These are phyloP conservation scores for Cataglyphis hispanica DNA, from an alignment of 1,140 invertebrate species.

Conservation along the genomic window DNA sequence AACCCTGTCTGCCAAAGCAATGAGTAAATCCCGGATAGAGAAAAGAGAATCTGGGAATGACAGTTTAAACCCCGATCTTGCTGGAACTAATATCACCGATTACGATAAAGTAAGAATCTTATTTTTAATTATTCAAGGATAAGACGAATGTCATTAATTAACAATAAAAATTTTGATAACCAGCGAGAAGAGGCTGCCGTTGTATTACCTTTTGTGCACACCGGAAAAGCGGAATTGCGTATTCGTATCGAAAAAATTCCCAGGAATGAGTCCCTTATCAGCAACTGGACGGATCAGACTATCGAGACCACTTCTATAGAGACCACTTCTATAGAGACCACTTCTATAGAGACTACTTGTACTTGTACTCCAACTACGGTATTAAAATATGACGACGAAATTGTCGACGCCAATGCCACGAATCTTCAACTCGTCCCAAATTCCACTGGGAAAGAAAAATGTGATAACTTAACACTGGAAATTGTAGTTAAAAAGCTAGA, in stretches of 20 bases:
- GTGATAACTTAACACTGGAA: not conserved
- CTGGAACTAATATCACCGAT: not conserved
- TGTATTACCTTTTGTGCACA: conserved; percentile 29
- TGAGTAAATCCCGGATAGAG: conserved; percentile 12
- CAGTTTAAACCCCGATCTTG: not conserved
- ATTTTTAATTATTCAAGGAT: not conserved
- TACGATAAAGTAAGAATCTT: not conserved
- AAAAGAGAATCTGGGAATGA: conserved; percentile 27
- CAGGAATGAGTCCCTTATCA: conserved; percentile 30
- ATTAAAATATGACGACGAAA: not conserved
- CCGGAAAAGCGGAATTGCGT: conserved; percentile 23
- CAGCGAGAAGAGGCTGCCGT: not conserved
- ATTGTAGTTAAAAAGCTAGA: not conserved
- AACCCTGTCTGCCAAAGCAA: not conserved
- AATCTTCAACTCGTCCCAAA: not conserved
- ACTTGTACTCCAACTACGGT: not conserved
- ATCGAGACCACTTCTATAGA: no score
- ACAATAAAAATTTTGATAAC: not conserved
- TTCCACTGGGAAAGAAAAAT: not conserved
- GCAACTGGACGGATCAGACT: conserved; percentile 10
- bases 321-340: not conserved
- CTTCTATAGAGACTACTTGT: not conserved
- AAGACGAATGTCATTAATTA: not conserved
- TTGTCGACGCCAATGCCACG: not conserved
- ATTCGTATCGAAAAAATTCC: conserved; percentile 46